Percentiles rank a stretch among this genome's conserved stretches.
phyloP scores from a whole-genome alignment of 2,113 vertebrate genomes.

The Delphinapterus leucas region DNA sequence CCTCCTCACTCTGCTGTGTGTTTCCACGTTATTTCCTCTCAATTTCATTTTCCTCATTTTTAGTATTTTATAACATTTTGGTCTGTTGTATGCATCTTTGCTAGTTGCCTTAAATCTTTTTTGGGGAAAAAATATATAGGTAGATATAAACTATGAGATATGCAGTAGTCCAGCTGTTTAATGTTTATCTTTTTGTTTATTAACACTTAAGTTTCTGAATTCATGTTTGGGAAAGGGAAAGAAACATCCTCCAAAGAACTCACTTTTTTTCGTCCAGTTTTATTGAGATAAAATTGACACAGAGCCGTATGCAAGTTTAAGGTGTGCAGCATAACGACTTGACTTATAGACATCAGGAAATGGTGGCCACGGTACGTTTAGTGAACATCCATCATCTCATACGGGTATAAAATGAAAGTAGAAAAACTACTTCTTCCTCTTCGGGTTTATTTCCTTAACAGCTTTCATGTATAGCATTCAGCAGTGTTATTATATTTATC shows the following conservation, averaged over 20 bases:
- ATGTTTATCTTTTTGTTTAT: neutral
- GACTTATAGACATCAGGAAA: neutral
- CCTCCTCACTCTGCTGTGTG: neutral
- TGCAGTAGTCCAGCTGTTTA: neutral
- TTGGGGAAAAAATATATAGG: neutral
- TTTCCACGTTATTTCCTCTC: too few relatives aligned
- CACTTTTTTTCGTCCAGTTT: neutral
- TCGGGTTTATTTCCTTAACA: neutral
- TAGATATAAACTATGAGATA: neutral
- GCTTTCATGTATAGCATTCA: neutral
- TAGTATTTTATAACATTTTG: too few relatives aligned
- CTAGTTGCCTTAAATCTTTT: neutral
- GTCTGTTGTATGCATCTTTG: neutral
- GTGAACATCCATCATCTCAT: neutral
- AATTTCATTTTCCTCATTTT: too few relatives aligned
- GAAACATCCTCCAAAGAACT: neutral
- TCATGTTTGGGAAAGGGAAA: neutral
- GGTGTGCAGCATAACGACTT: fast-evolving
- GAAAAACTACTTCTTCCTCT: neutral
- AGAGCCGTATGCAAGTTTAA: neutral
- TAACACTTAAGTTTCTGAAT: neutral
- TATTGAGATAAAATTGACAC: neutral
- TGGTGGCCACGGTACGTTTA: neutral
- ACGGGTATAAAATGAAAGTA: too few relatives aligned
- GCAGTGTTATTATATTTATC: neutral